Percentiles rank a stretch among this genome's conserved stretches.
phyloP scores from a whole-genome alignment of 2,113 vertebrate species.

The Atherinomorus stipes region DNA sequence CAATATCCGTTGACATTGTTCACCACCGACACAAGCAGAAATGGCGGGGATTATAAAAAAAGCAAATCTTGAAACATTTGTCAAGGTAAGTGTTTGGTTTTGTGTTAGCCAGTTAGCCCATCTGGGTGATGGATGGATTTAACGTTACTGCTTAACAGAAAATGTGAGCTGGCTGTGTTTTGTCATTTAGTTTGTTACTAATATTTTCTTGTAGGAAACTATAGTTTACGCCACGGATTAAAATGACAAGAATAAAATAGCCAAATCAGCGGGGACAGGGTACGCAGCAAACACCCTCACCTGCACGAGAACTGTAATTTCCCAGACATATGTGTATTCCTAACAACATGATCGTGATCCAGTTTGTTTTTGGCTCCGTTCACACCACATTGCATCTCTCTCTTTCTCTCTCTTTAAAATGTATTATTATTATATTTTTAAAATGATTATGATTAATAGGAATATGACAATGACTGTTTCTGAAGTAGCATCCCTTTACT shows the following conservation, averaged over 20 bases:
- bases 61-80: conserved; percentile 96
- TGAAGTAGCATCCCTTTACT: not conserved
- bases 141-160: not conserved
- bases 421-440: too few species aligned
- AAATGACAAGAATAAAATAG: not conserved
- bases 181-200: not conserved
- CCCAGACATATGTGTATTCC: not conserved
- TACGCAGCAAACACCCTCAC: conserved; percentile 21
- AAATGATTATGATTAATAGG: too few species aligned
- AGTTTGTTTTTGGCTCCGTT: not conserved
- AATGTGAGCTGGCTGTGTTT: not conserved
- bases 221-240: not conserved
- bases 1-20: not conserved
- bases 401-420: too few species aligned
- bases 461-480: not conserved
- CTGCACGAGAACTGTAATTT: not conserved
- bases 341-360: not conserved
- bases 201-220: not conserved
- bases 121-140: conserved; percentile 19
- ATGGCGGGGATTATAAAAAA: conserved; percentile 97
- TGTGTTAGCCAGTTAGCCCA: conserved; percentile 69
- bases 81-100: conserved; percentile 87
- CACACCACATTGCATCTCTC: not conserved
- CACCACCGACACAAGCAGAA: conserved; percentile 7
- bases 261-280: conserved; percentile 2